Conservation (phyloP, 2,113 vertebrate species). For the Mesembrinibis cayennensis region DNA sequence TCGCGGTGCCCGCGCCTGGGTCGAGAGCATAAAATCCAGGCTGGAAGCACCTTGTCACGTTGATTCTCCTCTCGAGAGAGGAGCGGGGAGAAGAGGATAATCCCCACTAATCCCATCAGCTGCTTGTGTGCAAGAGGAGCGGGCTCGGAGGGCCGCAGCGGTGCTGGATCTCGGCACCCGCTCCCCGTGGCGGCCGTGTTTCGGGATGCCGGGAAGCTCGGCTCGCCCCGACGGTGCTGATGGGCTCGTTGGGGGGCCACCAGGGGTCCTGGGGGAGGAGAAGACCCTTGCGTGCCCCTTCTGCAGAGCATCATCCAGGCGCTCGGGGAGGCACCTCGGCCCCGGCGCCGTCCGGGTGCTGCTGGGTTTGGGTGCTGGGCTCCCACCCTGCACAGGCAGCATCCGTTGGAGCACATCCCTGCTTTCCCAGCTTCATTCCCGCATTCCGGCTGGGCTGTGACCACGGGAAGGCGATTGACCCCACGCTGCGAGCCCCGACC, state of each 20-base stretch:
- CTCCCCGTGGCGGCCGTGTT: fast-evolving
- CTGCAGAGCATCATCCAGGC: neutral
- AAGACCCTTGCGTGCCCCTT: neutral
- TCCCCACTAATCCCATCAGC: neutral
- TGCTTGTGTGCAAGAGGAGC: neutral
- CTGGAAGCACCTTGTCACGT: neutral
- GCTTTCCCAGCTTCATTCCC: neutral
- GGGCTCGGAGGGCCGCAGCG: neutral
- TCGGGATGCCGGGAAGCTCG: neutral
- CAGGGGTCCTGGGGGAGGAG: too few species aligned
- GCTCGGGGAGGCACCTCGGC: too few species aligned
- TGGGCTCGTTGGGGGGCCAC: neutral
- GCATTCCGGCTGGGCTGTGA: neutral
- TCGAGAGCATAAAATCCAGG: neutral
- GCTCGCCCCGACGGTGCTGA: neutral
- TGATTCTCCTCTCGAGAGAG: neutral
- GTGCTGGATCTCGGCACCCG: neutral
- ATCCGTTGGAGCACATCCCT: fast-evolving
- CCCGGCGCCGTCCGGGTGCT: neutral
- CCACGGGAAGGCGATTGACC: neutral
- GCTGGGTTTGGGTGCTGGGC: neutral
- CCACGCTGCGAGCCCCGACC: neutral
- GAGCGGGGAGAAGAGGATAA: neutral
- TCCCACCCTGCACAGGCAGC: neutral
- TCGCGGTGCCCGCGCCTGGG: fast-evolving